A percentile compares a stretch with the other conserved stretches of the same genome.
Conservation (phyloP, 2,113 vertebrate species). For the Lagopus leucura region DNA sequence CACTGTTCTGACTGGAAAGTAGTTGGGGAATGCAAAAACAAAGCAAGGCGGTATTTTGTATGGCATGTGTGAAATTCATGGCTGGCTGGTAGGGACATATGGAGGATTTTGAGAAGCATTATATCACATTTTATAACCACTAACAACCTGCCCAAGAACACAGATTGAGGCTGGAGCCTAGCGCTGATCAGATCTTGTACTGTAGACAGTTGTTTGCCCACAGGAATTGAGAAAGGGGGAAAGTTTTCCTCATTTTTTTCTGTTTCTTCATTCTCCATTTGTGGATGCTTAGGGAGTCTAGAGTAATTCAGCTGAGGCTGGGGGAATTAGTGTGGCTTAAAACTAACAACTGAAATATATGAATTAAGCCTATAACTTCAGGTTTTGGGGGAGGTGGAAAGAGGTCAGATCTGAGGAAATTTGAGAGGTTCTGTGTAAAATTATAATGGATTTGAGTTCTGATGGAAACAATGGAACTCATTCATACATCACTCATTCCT, state of each 20-base stretch:
- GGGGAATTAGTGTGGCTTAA: background rate
- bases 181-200: background rate
- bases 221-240: background rate
- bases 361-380: background rate
- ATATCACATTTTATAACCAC: background rate
- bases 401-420: background rate
- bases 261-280: background rate
- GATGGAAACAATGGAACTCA: background rate
- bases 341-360: background rate
- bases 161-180: background rate
- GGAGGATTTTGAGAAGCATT: background rate
- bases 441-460: background rate
- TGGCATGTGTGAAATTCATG: background rate
- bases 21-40: background rate
- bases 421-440: background rate
- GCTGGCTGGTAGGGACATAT: background rate
- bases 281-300: background rate
- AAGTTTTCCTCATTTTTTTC: background rate
- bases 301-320: background rate
- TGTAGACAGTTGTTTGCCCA: background rate
- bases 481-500: background rate
- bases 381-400: background rate
- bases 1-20: background rate
- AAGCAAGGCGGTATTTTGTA: background rate
- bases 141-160: background rate